Evolutionary conservation across 2,888 invertebrate genomes (phyloP).

Genomic region (Tetragnatha montana): DNA sequence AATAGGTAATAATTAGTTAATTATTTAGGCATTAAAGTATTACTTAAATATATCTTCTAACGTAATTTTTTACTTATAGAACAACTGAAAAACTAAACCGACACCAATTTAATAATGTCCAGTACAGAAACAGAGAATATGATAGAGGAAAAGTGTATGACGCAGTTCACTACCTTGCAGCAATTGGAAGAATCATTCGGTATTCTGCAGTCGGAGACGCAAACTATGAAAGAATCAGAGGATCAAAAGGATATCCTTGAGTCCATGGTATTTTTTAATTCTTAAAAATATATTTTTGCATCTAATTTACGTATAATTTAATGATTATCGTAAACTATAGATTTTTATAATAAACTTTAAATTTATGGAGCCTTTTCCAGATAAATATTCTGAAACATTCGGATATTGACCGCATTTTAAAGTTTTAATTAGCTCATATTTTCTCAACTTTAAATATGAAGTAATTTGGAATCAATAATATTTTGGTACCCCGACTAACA

Average conservation of each 20-base stretch:
- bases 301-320: too few relatives aligned
- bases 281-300: too few relatives aligned
- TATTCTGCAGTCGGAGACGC: neutral
- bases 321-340: too few relatives aligned
- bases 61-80: neutral
- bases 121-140: neutral
- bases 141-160: neutral
- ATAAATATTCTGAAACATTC: too few relatives aligned
- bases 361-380: too few relatives aligned
- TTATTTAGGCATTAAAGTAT: neutral
- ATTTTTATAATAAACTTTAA: too few relatives aligned
- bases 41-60: neutral
- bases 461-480: too few relatives aligned
- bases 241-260: neutral
- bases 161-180: neutral
- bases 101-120: constrained; percentile 15
- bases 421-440: too few relatives aligned
- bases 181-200: constrained; percentile 1
- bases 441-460: too few relatives aligned
- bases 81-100: neutral
- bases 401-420: too few relatives aligned
- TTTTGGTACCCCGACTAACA: too few relatives aligned
- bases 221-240: neutral
- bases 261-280: neutral
- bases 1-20: neutral